Conservation (phyloP, 2,888 invertebrate genomes). For the Gasteruption jaculator region DNA sequence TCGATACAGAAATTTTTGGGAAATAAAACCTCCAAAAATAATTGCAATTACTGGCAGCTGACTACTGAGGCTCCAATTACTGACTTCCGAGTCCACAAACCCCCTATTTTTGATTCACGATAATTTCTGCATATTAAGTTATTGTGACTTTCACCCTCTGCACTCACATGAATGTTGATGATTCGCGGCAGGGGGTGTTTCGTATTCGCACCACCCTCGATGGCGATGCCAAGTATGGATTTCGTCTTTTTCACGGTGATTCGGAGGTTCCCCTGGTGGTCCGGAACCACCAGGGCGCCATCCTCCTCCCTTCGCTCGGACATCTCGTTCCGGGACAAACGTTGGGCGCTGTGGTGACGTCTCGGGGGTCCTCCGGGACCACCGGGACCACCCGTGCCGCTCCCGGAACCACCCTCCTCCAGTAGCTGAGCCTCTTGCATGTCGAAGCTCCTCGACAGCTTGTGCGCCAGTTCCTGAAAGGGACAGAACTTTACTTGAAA, state of each 20-base stretch:
- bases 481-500: conserved; percentile 25
- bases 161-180: conserved; percentile 90
- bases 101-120: background rate
- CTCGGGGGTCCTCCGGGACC: conserved; percentile 42
- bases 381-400: conserved; percentile 30
- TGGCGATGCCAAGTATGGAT: conserved; percentile 92
- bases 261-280: conserved; percentile 83
- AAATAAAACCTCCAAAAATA: background rate
- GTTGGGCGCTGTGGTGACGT: conserved; percentile 46
- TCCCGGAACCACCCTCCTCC: conserved; percentile 40
- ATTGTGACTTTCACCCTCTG: no score
- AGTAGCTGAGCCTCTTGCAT: conserved; percentile 65
- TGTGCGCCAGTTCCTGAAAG: conserved; percentile 79
- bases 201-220: conserved; percentile 95
- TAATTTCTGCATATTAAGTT: background rate
- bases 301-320: conserved; percentile 59
- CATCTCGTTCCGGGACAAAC: conserved; percentile 39
- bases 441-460: conserved; percentile 81
- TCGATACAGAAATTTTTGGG: no score
- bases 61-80: no score
- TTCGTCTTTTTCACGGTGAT: conserved; percentile 90
- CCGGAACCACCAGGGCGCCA: conserved; percentile 72
- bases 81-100: no score
- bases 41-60: background rate
- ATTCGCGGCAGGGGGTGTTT: conserved; percentile 92